phyloP scores from a whole-genome alignment of 2,113 vertebrate genomes.

The Pollachius pollachius region DNA sequence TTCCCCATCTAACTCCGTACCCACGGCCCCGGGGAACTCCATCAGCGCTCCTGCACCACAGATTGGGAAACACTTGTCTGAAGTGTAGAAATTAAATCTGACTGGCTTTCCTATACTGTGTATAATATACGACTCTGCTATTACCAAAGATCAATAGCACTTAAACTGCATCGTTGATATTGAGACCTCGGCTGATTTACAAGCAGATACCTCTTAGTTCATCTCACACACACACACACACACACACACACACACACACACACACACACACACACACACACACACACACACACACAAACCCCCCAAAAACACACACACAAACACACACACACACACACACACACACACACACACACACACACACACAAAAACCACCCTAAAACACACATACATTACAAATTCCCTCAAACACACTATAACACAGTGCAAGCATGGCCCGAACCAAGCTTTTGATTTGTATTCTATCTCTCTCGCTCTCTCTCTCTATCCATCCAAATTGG shows the following conservation, averaged over 20 bases:
- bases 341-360: too few species aligned
- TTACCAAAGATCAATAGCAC: conserved; percentile 73
- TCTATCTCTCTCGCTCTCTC: background rate
- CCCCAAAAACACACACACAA: background rate
- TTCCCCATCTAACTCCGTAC: too few species aligned
- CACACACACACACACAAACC: too few species aligned
- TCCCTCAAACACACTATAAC: too few species aligned
- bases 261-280: conserved; percentile 5
- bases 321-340: background rate
- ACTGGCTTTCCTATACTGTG: conserved; percentile 58
- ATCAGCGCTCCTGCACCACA: background rate
- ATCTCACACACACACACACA: conserved; percentile 26
- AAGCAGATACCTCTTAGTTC: conserved; percentile 51
- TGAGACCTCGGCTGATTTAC: conserved; percentile 70
- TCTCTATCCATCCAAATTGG: too few species aligned
- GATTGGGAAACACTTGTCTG: background rate
- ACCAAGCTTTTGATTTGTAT: background rate
- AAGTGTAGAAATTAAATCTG: conserved; percentile 52
- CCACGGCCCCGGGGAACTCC: background rate
- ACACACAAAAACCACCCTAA: background rate
- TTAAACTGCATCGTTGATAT: conserved; percentile 67
- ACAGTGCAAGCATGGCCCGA: too few species aligned
- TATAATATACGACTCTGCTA: conserved; percentile 64
- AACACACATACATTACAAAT: too few species aligned
- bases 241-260: conserved; percentile 16